Percentiles rank a stretch among this genome's conserved stretches.
Conservation (phyloP, 2,888 invertebrate species). For the Diarsia rubi region DNA sequence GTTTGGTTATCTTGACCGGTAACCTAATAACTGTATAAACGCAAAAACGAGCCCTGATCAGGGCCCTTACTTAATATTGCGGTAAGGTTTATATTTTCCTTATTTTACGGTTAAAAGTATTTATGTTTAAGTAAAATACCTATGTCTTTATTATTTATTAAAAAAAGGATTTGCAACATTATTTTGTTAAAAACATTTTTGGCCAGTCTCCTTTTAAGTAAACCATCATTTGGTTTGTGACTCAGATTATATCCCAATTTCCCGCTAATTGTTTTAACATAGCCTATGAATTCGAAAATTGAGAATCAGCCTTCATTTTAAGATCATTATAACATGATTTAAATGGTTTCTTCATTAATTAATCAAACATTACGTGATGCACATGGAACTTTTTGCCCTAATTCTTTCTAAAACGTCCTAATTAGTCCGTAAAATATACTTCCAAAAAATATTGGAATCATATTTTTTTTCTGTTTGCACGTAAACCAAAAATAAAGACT, state of each 20-base stretch:
- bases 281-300: background rate
- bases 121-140: background rate
- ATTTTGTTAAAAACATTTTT: constrained; percentile 10
- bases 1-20: constrained; percentile 62
- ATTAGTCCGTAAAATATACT: no score
- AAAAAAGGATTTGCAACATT: constrained; percentile 4
- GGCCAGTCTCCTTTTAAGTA: background rate
- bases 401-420: background rate
- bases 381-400: background rate
- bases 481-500: no score
- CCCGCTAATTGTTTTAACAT: no score
- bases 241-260: background rate
- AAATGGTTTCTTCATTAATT: background rate
- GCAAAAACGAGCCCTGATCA: constrained; percentile 44
- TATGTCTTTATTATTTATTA: constrained; percentile 27
- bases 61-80: constrained; percentile 29
- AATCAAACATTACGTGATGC: background rate
- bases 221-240: background rate
- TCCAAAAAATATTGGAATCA: no score
- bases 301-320: background rate
- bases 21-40: constrained; percentile 43
- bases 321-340: background rate
- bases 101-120: constrained; percentile 29
- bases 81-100: constrained; percentile 31
- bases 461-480: no score